Conservation (phyloP, 2,888 invertebrate genomes). For the Dexiosoma caninum region DNA sequence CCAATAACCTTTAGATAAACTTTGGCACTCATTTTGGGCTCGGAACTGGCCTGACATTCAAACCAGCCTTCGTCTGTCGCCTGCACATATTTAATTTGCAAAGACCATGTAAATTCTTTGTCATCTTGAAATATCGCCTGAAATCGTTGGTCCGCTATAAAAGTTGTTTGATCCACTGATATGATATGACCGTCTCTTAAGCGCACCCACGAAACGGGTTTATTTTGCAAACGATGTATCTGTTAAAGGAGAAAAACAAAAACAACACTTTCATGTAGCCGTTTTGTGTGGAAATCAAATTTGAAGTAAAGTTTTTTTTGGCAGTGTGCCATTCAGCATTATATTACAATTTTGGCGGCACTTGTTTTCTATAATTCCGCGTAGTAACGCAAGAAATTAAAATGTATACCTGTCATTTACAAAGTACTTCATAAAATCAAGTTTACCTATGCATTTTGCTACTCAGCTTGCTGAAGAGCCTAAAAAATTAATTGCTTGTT, state of each 20-base stretch:
- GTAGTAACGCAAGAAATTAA: too few species aligned
- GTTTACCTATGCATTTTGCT: too few species aligned
- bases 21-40: slow-evolving; percentile 95
- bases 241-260: slow-evolving; percentile 65
- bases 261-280: too few species aligned
- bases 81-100: slow-evolving; percentile 93
- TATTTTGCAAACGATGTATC: slow-evolving; percentile 78
- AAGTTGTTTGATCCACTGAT: slow-evolving; percentile 88
- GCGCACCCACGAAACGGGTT: slow-evolving; percentile 94
- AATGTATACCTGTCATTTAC: too few species aligned
- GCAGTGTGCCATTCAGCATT: too few species aligned
- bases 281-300: too few species aligned
- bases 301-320: too few species aligned
- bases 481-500: too few species aligned
- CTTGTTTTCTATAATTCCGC: too few species aligned
- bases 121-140: slow-evolving; percentile 88
- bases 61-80: slow-evolving; percentile 91
- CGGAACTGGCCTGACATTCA: slow-evolving; percentile 96
- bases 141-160: slow-evolving; percentile 94
- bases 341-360: too few species aligned
- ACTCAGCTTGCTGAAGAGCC: too few species aligned
- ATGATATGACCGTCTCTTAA: slow-evolving; percentile 92
- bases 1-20: slow-evolving; percentile 93
- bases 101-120: slow-evolving; percentile 89
- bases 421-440: too few species aligned